Evolutionary conservation across 2,113 vertebrate genomes (phyloP).

Genomic region (Eleginops maclovinus): DNA sequence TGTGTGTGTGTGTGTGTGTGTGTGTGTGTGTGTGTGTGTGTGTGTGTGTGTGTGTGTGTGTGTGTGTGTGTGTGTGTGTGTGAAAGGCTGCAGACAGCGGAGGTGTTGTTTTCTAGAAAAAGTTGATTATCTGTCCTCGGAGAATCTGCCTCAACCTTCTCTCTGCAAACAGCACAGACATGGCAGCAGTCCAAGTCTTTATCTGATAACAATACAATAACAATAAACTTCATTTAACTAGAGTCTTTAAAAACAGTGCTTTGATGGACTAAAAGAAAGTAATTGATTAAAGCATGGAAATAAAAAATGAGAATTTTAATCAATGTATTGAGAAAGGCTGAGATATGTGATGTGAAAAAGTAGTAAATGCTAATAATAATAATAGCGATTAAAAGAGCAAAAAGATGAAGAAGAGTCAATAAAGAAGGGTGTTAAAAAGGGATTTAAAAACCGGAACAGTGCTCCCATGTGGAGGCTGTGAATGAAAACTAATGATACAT

Average conservation of each 20-base stretch:
- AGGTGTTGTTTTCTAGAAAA: constrained; percentile 22
- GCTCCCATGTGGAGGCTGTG: neutral
- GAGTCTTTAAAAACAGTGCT: neutral
- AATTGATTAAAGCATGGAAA: neutral
- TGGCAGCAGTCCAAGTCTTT: constrained; percentile 10
- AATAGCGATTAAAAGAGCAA: neutral
- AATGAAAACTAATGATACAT: neutral
- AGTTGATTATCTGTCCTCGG: constrained; percentile 37
- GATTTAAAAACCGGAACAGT: neutral
- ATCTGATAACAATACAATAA: constrained; percentile 15
- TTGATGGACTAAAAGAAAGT: neutral
- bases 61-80: neutral
- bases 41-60: no score
- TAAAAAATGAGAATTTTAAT: neutral
- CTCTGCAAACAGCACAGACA: constrained; percentile 9
- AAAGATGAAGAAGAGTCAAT: neutral
- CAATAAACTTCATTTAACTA: constrained; percentile 8
- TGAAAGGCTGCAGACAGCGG: constrained; percentile 23
- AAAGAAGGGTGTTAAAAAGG: constrained; percentile 3
- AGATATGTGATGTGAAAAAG: no score
- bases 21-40: no score
- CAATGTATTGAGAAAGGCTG: no score
- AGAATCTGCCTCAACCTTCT: constrained; percentile 28
- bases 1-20: no score
- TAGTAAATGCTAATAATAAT: neutral